Evolutionary conservation across 2,113 vertebrate genomes (phyloP), one percentile per base, ranked within the genome.

Genomic region (Acinonyx jubatus): DNA sequence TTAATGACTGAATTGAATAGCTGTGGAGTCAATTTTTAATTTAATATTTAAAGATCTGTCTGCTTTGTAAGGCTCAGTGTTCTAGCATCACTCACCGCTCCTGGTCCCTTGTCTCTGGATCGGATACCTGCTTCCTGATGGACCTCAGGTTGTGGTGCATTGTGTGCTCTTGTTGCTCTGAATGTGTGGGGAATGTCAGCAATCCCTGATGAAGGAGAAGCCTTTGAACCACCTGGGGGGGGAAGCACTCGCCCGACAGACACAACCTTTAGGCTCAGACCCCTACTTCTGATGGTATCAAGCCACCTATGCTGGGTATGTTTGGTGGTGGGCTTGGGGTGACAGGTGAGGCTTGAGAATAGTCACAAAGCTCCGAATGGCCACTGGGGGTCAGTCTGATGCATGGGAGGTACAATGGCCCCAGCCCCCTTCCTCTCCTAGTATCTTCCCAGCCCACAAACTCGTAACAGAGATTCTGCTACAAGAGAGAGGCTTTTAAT

Each of bases 331-430:
- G 31, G 15, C 13, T 19, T 76, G 36, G 25, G 91, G 57, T 82
- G 36, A 85, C 55, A 25, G 27, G 69, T 41, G 19, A 95, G 38
- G 3, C 25, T 74, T 65, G 48, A 74, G 63, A 84, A 83, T 8
- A 41, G 9, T 41, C 85, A 74, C 79, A 85, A 71, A 69, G 89
- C 90, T 87, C 85, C 38, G 48, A 50, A 48, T 87, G 90, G 41
- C 48, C 92, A 82, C 38, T 86, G 80, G 85, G 66, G 79, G 73
- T 86, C 93, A 89, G 84, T 55, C 93, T 93, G 68, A 68, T 52
- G 48, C 90, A 78, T 38, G 19, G 16, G 66, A 90, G 61, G 50
- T 81, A 6, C 2, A 0, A 19, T 19, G 57, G 33, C 18, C 83
- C 80, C 45, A 9, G 7, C 10, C 13, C 14, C 13, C 3, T 19